Evolutionary conservation across 2,888 invertebrate species (phyloP).

Genomic region (Drosophila neonasuta): DNA sequence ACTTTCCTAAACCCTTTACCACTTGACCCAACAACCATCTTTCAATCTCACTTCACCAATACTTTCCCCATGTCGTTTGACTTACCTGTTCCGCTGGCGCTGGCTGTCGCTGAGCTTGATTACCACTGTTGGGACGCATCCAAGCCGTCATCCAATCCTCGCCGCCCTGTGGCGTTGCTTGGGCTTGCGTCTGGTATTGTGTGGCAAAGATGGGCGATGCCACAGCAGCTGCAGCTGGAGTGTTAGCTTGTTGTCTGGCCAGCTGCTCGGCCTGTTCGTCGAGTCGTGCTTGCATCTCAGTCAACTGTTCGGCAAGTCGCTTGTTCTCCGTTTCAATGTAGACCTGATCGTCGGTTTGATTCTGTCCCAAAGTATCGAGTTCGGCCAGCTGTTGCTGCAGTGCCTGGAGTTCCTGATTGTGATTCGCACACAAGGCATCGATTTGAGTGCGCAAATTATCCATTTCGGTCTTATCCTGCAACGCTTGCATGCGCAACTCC

Average conservation of each 20-base stretch:
- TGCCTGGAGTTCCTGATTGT: conserved; percentile 80
- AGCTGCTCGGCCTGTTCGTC: conserved; percentile 60
- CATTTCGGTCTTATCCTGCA: conserved; percentile 82
- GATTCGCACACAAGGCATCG: conserved; percentile 79
- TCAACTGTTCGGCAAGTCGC: conserved; percentile 83
- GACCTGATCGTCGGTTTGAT: conserved; percentile 82
- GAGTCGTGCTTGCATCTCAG: conserved; percentile 83
- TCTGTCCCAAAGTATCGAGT: conserved; percentile 81
- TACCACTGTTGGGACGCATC: conserved; percentile 9
- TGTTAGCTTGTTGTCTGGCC: conserved; percentile 9
- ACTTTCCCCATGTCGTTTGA: not conserved
- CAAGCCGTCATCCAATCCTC: conserved; percentile 45
- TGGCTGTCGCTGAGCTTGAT: not conserved
- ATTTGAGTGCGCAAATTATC: conserved; percentile 81
- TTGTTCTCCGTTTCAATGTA: conserved; percentile 84
- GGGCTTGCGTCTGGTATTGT: conserved; percentile 43
- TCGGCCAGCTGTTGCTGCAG: conserved; percentile 80
- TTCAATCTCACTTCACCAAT: too few relatives aligned
- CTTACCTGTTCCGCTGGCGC: conserved; percentile 8
- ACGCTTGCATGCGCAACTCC: conserved; percentile 80
- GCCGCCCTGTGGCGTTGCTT: conserved; percentile 21
- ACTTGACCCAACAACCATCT: too few relatives aligned
- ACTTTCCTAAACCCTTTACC: too few relatives aligned
- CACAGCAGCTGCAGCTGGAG: conserved; percentile 55
- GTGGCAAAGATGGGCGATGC: conserved; percentile 1